Evolutionary conservation across 30 jellyfish, hydroid and myxozoan species (phyloP).

Genomic region (Aurelia aurita): DNA sequence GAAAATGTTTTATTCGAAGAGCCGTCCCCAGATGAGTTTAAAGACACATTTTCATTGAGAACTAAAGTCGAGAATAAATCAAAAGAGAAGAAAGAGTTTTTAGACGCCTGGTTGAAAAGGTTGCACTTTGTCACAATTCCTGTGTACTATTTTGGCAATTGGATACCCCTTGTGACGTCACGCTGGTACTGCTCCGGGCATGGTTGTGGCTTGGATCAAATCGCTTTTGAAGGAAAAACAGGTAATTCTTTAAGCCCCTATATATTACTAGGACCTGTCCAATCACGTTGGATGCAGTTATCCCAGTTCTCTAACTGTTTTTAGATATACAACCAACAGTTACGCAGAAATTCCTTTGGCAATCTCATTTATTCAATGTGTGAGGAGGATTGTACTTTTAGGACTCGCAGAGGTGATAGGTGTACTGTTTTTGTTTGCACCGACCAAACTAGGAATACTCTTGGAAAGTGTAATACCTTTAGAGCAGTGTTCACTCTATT

Average conservation of each 20-base stretch:
- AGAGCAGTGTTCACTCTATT: too few relatives aligned
- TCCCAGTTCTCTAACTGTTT: too few relatives aligned
- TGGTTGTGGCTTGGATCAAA: constrained; percentile 97
- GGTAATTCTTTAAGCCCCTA: constrained; percentile 33
- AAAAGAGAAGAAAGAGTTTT: constrained; percentile 29
- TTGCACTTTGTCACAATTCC: constrained; percentile 94
- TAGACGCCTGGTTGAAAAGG: constrained; percentile 80
- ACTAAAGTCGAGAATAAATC: constrained; percentile 8
- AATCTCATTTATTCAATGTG: too few relatives aligned
- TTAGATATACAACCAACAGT: too few relatives aligned
- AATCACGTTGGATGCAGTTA: too few relatives aligned
- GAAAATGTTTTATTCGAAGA: neutral
- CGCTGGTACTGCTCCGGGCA: constrained; percentile 99
- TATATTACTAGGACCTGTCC: too few relatives aligned
- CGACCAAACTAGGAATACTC: too few relatives aligned
- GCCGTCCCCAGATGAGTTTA: neutral
- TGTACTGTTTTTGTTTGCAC: too few relatives aligned
- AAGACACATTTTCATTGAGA: constrained; percentile 10
- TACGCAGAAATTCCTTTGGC: too few relatives aligned
- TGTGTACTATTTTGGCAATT: constrained; percentile 83
- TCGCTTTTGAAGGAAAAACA: constrained; percentile 85
- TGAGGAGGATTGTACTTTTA: too few relatives aligned
- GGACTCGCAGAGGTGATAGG: too few relatives aligned
- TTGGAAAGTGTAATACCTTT: too few relatives aligned
- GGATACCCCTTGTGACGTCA: constrained; percentile 94